Base-by-base conservation (phyloP, 2,113 vertebrate species). In the Cyprinodon variegatus region DNA sequence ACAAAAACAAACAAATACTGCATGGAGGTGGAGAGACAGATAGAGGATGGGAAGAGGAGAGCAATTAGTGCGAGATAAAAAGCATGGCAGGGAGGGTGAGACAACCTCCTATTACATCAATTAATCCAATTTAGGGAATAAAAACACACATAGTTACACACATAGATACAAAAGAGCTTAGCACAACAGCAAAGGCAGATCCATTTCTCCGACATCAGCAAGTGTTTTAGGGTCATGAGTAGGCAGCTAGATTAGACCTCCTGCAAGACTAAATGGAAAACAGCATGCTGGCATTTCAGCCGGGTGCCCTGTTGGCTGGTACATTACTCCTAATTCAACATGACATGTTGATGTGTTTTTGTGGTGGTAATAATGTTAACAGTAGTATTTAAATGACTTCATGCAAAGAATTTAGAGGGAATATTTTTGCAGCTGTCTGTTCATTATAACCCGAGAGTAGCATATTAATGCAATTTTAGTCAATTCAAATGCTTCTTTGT, bases 31-130 rank as follows among this genome's bases (percentile, higher is more conserved):
- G 66, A 68, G 41, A 81, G 74, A 78, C 67, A 63, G 70, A 89
- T 57, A 65, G 70, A 86, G 78, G 72, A 62, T 70, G 80, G 43
- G 53, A 77, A 76, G 71, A 64, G 83, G 70, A 85, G 83, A 85
- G 88, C 83, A 90, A 92, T 91, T 93, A 93, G 77, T 4, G 1
- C 43, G 78, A 87, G 88, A 91, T 86, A 89, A 93, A 90, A 88
- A 85, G 82, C 82, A 76, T 84, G 82, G 72, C 82, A 77, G 77
- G 59, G 72, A 86, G 83, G 78, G 76, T 62, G 79, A 90, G 85
- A 91, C 90, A 92, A 87, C 89, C 86, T 80, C 74, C 86, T 83
- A 89, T 89, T 91, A 91, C 79, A 83, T 77, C 87, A 89, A 91
- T 92, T 91, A 92, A 91, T 89, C 84, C 83, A 83, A 83, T 90